Base-by-base conservation (phyloP, 1,140 invertebrate species). In the Drosophila pallidifrons region DNA sequence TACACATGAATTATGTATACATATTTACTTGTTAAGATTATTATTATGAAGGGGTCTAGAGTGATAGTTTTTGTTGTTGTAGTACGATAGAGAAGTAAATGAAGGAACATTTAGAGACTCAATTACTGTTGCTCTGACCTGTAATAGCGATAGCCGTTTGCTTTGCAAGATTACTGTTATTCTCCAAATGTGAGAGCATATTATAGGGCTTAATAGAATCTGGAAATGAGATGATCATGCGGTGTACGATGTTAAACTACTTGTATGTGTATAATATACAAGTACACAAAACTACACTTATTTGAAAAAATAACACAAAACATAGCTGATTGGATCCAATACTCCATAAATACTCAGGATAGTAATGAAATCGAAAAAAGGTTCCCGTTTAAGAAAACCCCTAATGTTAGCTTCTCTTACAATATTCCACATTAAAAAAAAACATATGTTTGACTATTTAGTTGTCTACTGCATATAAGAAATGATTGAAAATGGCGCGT, bases 111-210 rank as follows among this genome's bases (percentile, higher is more conserved):
- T 74, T 75, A 75, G 47, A 72, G 52, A 77, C 59, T 63, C 45
- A 54, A 76, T 71, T 66, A 64, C 46, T 74, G 69, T 74, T 82
- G 76, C 55, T 89, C 91, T 92, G 88, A 92, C 91, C 91, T 92
- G 91, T 82, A 89, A 92, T 92, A 69, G 88, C 88, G 77, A 92
- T 89, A 75, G 91, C 91, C 75, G 91, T 92, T 92, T 92, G 87
- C 74, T 89, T 91, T 79, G 91, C 68, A 46, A 92, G 81, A 89
- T 92, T 92, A 91, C 91, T 91, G 85, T 92, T 92, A 74, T 91
- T 92, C 90, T 92, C 91, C 91, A 92, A 92, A 92, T 92, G 91
- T 76, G 91, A 92, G 72, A 92, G 91, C 91, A 92, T 92, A 87
- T 92, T 92, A 92, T 92, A 92, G 71, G 91, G 91, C 88, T 88